Evolutionary conservation across 2,797 vertebrate genomes (phyloP).

Genomic region (Halcyon smyrnensis): DNA sequence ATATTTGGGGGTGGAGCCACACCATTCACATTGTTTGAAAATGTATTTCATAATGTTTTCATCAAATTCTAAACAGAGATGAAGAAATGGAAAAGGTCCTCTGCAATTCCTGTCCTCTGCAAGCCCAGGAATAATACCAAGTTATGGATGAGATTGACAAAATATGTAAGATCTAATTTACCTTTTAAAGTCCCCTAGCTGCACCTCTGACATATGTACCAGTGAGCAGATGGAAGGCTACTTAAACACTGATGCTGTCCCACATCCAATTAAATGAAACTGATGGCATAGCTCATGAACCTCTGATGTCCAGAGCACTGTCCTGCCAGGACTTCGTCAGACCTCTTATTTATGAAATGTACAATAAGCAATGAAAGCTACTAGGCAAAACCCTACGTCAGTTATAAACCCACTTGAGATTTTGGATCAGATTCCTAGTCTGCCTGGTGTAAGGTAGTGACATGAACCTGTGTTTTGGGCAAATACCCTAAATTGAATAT

Average conservation of each 20-base stretch:
- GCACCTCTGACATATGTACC: background rate
- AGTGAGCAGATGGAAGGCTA: background rate
- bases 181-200: background rate
- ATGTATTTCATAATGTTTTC: background rate
- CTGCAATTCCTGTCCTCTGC: background rate
- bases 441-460: background rate
- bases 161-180: background rate
- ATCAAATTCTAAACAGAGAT: background rate
- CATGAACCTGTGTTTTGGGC: background rate
- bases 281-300: background rate
- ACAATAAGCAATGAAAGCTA: background rate
- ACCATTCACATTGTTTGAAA: background rate
- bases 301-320: background rate
- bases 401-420: background rate
- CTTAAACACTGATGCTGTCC: background rate
- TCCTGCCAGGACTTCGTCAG: background rate
- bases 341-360: background rate
- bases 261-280: background rate
- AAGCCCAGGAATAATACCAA: background rate
- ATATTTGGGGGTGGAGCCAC: background rate
- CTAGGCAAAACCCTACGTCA: background rate
- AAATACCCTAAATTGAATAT: background rate
- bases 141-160: background rate
- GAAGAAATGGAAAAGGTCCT: background rate
- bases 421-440: background rate